phyloP scores from a whole-genome alignment of 1,140 invertebrate species.

The Maconellicoccus hirsutus region DNA sequence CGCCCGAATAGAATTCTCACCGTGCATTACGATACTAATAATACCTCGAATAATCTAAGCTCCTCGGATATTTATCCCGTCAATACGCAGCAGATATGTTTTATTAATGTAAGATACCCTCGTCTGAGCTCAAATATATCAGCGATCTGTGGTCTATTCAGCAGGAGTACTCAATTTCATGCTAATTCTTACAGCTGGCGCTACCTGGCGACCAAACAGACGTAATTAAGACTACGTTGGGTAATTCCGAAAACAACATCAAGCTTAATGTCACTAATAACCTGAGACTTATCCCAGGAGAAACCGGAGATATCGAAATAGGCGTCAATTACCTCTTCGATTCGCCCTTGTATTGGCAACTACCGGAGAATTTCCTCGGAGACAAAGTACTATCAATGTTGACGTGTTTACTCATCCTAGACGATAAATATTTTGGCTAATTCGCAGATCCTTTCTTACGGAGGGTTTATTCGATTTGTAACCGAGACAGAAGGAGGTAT shows the following conservation, averaged over 20 bases:
- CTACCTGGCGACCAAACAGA: conserved; percentile 36
- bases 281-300: conserved; percentile 53
- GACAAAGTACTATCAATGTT: conserved; percentile 59
- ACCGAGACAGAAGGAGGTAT: conserved; percentile 52
- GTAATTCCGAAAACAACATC: conserved; percentile 21
- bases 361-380: conserved; percentile 70
- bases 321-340: conserved; percentile 51
- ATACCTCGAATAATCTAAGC: conserved; percentile 29
- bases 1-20: conserved; percentile 43
- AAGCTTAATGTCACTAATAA: conserved; percentile 45
- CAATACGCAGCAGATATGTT: conserved; percentile 39
- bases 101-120: conserved; percentile 36
- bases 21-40: conserved; percentile 38
- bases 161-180: too few relatives aligned
- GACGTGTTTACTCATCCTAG: neutral
- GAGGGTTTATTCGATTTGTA: conserved; percentile 72
- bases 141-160: too few relatives aligned
- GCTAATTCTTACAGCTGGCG: conserved; percentile 37
- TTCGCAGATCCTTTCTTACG: conserved; percentile 74
- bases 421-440: too few relatives aligned
- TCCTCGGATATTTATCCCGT: conserved; percentile 34
- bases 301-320: conserved; percentile 49
- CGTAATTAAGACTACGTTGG: conserved; percentile 28
- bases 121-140: too few relatives aligned
- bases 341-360: conserved; percentile 72